Conservation (phyloP, 2,888 invertebrate genomes). For the Drosophila nr. medialis region DNA sequence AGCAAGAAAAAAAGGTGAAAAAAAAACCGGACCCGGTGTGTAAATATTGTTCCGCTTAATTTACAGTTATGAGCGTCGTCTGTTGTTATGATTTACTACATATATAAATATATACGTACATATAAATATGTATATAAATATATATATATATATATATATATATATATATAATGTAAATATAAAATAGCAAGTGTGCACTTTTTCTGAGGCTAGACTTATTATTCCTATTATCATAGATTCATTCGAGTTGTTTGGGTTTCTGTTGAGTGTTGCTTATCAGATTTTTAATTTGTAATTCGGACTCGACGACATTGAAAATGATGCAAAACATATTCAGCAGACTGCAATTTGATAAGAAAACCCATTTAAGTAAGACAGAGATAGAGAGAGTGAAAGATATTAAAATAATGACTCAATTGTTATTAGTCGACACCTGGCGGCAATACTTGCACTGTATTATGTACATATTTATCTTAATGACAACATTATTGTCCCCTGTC, state of each 20-base stretch:
- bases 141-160: slow-evolving; percentile 23
- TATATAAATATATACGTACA: slow-evolving; percentile 8
- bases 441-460: neutral
- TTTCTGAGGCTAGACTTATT: slow-evolving; percentile 31
- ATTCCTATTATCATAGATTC: slow-evolving; percentile 37
- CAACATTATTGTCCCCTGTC: neutral
- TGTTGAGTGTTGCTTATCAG: slow-evolving; percentile 50
- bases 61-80: slow-evolving; percentile 65
- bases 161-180: neutral
- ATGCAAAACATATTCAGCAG: slow-evolving; percentile 28
- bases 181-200: slow-evolving; percentile 69
- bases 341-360: slow-evolving; percentile 36
- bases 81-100: slow-evolving; percentile 16
- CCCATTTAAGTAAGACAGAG: slow-evolving; percentile 1
- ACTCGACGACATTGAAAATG: slow-evolving; percentile 65
- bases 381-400: neutral
- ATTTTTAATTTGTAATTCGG: slow-evolving; percentile 37
- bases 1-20: slow-evolving; percentile 1
- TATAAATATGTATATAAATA: slow-evolving; percentile 31
- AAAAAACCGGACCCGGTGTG: slow-evolving; percentile 50
- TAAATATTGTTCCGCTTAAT: slow-evolving; percentile 74
- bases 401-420: slow-evolving; percentile 14
- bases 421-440: slow-evolving; percentile 3
- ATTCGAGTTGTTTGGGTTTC: slow-evolving; percentile 44
- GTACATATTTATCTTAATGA: neutral